Evolutionary conservation across 2,888 invertebrate genomes (phyloP), one percentile per base, ranked within the genome.

Genomic region (Tiphia femorata): DNA sequence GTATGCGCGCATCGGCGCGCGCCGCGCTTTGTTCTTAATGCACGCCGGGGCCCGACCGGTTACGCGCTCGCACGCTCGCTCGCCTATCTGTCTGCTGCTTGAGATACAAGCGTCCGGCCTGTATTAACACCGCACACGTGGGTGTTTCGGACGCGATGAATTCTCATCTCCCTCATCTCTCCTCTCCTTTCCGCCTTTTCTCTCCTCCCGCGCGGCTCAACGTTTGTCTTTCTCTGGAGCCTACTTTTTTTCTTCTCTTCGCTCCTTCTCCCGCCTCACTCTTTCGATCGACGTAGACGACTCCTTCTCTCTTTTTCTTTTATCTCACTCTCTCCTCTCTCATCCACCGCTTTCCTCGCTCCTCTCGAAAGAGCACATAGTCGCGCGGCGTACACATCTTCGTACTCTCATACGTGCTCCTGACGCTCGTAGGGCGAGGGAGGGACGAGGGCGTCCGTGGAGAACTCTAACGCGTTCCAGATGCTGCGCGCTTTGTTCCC

Each of bases 381-480:
- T 23, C 42, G 27, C 21, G 43, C 23, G 25, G 19, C 27, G 40
- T 20, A 40, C 25, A 40, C 16, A 47, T 35, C 29, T 12, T n/a
- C 14, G 33, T 33, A 33, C 14, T 33, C n/a, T n/a, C 33, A 33
- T 33, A 12, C 14, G 33, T n/a, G 12, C 33, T 7, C 17, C 16
- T 38, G 59, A 41, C n/a, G 38, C 8, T 12, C 51, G 46, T 55
- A 49, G 65, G 60, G n/a, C n/a, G n/a, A n/a, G n/a, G n/a, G n/a
- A n/a, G n/a, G n/a, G n/a, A n/a, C n/a, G n/a, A n/a, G 63, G 63
- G 56, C 61, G 60, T 59, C 61, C 59, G 67, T 72, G 66, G 62
- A 65, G 67, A 72, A 74, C 70, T 75, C 75, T 81, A 80, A 81
- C 80, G 79, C 80, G 78, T 80, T 81, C 81, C 80, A 81, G 81